Base-by-base conservation (phyloP, 2,888 invertebrate species). In the Enchytraeus crypticus region DNA sequence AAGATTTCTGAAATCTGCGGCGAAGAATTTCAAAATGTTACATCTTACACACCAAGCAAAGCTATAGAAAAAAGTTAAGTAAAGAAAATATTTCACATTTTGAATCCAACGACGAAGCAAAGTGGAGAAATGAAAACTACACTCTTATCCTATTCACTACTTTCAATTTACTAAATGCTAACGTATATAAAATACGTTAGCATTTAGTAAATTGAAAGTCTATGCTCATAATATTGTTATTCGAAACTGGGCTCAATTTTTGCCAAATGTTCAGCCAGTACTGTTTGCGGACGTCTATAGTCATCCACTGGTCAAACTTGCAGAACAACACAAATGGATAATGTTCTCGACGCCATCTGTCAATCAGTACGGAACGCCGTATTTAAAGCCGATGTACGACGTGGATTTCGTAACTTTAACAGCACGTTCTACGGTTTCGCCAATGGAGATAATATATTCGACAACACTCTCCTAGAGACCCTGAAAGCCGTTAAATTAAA, bases 401-500 rank as follows among this genome's bases (percentile, higher is more conserved):
- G 11, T 14, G 11, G 38, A 8, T 38, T 38, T 38, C 18, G 18
- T 14, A 14, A 38, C 38, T 38, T 38, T 14, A 8, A 14, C 38
- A 8, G 32, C 43, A 59, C 30, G 23, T 61, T 34, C 45, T 61
- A 61, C 53, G 61, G 61, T 3, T 61, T 58, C 46, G 61, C 61
- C 23, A 61, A 59, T 53, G 61, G 61, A 4, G 61, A 61, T 43
- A 61, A 56, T 30, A 18, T 58, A 29, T 61, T 61, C 51, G 53
- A 53, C 32, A 30, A 53, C 18, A 32, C 29, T 21, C 53, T 53
- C 3, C 27, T 53, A 23, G 32, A 53, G 32, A 53, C 53, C 23
- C 5, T 53, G 32, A 27, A 11, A 14, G 53, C 29, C 2, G 53
- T 53, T 2, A 53, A 53, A 53, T 29, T 29, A 32, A 23, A 53